phyloP scores from a whole-genome alignment of 2,888 invertebrate genomes.

The Megamerina dolium region DNA sequence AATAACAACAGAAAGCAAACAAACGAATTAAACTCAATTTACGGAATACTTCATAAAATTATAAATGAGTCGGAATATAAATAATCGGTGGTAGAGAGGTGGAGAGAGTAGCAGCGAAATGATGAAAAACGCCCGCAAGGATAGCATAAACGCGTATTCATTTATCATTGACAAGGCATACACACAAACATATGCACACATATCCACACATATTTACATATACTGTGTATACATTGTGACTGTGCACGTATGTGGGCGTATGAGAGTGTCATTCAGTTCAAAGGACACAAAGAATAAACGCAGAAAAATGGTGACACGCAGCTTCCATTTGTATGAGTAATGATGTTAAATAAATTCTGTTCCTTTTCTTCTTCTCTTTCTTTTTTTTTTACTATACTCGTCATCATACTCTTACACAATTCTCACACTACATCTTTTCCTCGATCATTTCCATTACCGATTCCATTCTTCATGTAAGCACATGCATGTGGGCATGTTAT shows the following conservation, averaged over 20 bases:
- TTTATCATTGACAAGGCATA: conserved; percentile 14
- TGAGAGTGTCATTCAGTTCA: not conserved
- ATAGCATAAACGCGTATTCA: conserved; percentile 5
- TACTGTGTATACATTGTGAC: no score
- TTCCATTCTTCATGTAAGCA: no score
- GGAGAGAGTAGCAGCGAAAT: conserved; percentile 3
- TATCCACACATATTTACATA: no score
- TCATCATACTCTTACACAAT: no score
- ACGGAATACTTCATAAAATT: conserved; percentile 41
- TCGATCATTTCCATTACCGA: no score
- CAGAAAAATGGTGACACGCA: conserved; percentile 41
- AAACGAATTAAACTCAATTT: conserved; percentile 42
- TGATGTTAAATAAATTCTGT: conserved; percentile 36
- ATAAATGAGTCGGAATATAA: conserved; percentile 31
- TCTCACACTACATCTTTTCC: no score
- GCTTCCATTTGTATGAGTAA: conserved; percentile 43
- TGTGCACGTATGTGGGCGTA: no score
- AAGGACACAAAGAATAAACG: conserved; percentile 1
- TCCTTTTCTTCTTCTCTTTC: no score
- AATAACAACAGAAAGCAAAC: conserved; percentile 13
- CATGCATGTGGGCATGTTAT: no score
- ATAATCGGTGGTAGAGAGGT: not conserved
- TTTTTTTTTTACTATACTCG: no score
- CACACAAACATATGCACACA: not conserved
- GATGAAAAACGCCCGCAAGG: no score